Conservation (phyloP, 2,888 invertebrate genomes). For the Drosophila percnosoma region DNA sequence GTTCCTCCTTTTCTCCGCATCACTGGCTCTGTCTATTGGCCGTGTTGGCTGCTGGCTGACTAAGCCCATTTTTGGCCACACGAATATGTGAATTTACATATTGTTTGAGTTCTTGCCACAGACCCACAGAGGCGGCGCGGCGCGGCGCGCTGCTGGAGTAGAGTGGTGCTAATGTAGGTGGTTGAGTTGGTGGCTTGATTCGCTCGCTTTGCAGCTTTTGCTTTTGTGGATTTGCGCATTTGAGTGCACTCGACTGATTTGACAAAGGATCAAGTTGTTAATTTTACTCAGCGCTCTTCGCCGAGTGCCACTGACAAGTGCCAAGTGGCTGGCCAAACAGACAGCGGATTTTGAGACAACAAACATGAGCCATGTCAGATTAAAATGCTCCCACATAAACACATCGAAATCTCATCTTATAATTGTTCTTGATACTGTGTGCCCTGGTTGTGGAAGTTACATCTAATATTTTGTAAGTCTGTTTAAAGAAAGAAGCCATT, state of each 20-base stretch:
- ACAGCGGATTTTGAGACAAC: slow-evolving; percentile 43
- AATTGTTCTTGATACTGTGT: neutral
- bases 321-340: slow-evolving; percentile 34
- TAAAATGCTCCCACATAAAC: slow-evolving; percentile 11
- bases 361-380: slow-evolving; percentile 40
- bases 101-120: slow-evolving; percentile 25
- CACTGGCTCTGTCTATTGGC: slow-evolving; percentile 2
- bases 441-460: neutral
- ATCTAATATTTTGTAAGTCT: neutral
- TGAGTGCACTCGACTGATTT: slow-evolving; percentile 77
- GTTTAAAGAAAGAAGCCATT: neutral
- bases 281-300: slow-evolving; percentile 58
- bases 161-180: slow-evolving; percentile 24
- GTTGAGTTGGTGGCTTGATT: slow-evolving; percentile 26
- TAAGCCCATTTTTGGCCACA: slow-evolving; percentile 46
- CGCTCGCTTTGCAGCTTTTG: slow-evolving; percentile 43
- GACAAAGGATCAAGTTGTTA: slow-evolving; percentile 82
- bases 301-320: slow-evolving; percentile 60
- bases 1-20: slow-evolving; percentile 6
- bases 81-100: slow-evolving; percentile 57
- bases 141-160: neutral
- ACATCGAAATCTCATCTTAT: neutral
- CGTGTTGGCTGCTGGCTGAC: slow-evolving; percentile 14
- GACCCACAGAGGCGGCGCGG: neutral
- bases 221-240: slow-evolving; percentile 58